Base-by-base conservation (phyloP, 2,797 vertebrate genomes). In the Enteromius radiatus region DNA sequence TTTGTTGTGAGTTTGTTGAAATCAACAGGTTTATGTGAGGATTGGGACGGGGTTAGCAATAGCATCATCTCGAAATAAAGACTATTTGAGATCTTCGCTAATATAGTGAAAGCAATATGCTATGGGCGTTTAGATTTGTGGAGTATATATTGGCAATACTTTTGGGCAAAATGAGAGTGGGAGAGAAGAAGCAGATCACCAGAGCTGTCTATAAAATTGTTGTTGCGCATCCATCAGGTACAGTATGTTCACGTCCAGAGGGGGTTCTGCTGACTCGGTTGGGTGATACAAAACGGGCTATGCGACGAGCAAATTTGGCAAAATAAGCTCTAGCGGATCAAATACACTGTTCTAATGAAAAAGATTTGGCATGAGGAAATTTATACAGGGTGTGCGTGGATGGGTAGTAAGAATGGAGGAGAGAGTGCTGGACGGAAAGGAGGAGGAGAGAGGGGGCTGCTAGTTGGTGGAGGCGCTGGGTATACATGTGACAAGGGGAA, bases 401-500 rank as follows among this genome's bases (percentile, higher is more conserved):
- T 68, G 71, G 31, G 75, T 75, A 80, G 78, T 74, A 47, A 81
- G 84, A 85, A 63, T 69, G 78, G 83, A 88, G 47, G 82, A 88
- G 87, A 81, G 33, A 65, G 84, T 83, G 84, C 77, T 7, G 83
- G 75, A 80, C 28, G 81, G 83, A 85, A 63, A 84, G 80, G 31
- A 59, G 80, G 59, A 82, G 84, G 70, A 81, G 89, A 88, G 87
- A 84, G 86, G 91, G 90, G 92, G 92, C 87, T 91, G 92, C 90
- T 88, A 87, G 90, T 88, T 89, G 89, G 87, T 91, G 89, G 90
- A 89, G 92, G 94, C 90, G 91, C 93, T 92, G 93, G 92, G 91
- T 93, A 91, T 95, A 94, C 95, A 95, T 95, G 96, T 97, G 96
- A 97, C 96, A 96, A 91, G 93, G 94, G 95, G 95, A 95, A 96